These are phyloP conservation scores for Triplophysa dalaica DNA, from an alignment of 2,113 vertebrate species.

Conservation along the genomic window DNA sequence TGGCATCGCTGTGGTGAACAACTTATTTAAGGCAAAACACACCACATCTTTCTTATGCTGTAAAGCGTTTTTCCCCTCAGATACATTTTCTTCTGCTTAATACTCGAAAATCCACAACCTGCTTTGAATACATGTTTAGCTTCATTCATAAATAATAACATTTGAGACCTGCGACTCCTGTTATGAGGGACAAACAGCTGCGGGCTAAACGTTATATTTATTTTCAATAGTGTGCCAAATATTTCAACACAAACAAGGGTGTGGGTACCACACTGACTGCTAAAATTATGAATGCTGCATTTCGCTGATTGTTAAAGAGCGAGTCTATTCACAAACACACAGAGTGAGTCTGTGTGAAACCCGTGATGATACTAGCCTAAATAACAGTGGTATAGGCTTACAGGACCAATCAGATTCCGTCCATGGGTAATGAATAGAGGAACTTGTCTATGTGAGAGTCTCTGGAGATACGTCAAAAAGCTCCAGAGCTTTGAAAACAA, in stretches of 20 bases:
- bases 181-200: slow-evolving; percentile 6
- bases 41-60: too few relatives aligned
- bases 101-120: not conserved
- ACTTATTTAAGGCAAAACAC: too few relatives aligned
- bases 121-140: not conserved
- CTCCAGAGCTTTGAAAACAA: slow-evolving; percentile 7
- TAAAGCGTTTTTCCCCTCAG: too few relatives aligned
- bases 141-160: not conserved
- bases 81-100: not conserved
- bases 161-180: not conserved
- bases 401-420: slow-evolving; percentile 24
- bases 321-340: not conserved
- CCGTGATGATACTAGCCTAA: slow-evolving; percentile 2
- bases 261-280: not conserved
- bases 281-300: not conserved
- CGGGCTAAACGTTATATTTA: not conserved
- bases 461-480: slow-evolving; percentile 23
- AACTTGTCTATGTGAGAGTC: slow-evolving; percentile 25
- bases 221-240: not conserved
- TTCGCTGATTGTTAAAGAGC: not conserved
- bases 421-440: slow-evolving; percentile 41
- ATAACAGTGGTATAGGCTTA: slow-evolving; percentile 43
- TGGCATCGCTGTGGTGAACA: too few relatives aligned
- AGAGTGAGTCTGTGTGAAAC: not conserved
- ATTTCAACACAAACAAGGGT: not conserved